A percentile compares a stretch with the other conserved stretches of the same genome.
These are phyloP conservation scores for Drosophila setosimentum DNA, from an alignment of 2,888 invertebrate species.

Conservation along the genomic window DNA sequence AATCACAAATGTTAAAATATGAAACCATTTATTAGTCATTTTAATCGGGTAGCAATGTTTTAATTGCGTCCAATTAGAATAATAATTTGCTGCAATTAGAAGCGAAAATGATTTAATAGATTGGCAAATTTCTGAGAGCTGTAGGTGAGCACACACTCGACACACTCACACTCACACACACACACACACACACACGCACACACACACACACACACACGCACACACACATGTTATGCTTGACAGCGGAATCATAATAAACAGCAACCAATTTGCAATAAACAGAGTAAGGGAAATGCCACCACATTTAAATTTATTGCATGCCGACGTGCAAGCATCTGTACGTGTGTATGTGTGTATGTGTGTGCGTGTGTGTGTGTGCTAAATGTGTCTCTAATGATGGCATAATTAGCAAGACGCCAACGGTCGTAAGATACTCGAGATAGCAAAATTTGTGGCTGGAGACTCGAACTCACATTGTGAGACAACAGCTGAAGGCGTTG, in stretches of 20 bases:
- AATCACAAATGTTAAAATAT: not conserved
- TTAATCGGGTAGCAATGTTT: constrained; percentile 6
- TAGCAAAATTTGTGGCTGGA: constrained; percentile 17
- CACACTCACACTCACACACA: constrained; percentile 10
- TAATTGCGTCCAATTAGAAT: constrained; percentile 38
- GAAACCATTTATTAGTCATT: not conserved
- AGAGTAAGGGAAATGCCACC: not conserved
- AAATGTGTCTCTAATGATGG: constrained; percentile 70
- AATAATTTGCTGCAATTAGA: constrained; percentile 62
- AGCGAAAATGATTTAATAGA: constrained; percentile 56
- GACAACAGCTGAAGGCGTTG: constrained; percentile 45
- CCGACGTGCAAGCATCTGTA: constrained; percentile 12
- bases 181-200: too few species aligned
- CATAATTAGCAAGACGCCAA: constrained; percentile 80
- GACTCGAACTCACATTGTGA: constrained; percentile 17
- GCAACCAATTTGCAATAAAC: constrained; percentile 63
- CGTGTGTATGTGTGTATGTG: constrained; percentile 5
- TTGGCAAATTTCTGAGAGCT: constrained; percentile 25
- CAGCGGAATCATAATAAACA: constrained; percentile 52
- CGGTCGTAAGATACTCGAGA: constrained; percentile 45
- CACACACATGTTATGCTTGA: constrained; percentile 26
- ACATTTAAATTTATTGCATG: constrained; percentile 58
- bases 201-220: not conserved
- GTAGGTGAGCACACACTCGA: constrained; percentile 24
- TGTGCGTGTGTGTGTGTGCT: constrained; percentile 9